Percentiles rank a stretch among this genome's conserved stretches.
phyloP scores from a whole-genome alignment of 2,113 vertebrate species.

The Casuarius casuarius region DNA sequence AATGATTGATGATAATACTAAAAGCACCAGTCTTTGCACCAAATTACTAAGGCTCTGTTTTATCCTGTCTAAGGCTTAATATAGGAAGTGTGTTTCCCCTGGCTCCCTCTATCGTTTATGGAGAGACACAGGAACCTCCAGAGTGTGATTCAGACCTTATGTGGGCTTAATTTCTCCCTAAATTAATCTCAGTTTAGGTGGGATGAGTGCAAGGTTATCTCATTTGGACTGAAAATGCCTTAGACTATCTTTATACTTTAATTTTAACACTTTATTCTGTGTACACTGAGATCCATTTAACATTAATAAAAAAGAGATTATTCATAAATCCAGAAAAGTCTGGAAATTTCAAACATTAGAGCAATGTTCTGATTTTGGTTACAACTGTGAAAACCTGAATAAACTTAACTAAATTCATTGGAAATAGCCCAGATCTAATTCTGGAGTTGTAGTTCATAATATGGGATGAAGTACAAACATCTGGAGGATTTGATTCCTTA shows the following conservation, averaged over 20 bases:
- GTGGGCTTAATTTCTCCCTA: not conserved
- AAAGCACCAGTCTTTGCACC: conserved; percentile 28
- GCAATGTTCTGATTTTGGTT: not conserved
- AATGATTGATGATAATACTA: conserved; percentile 44
- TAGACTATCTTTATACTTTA: not conserved
- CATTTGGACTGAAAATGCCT: not conserved
- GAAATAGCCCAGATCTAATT: conserved; percentile 22
- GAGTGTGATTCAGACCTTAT: not conserved
- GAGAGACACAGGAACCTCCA: not conserved
- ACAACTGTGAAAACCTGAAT: not conserved
- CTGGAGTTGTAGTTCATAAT: conserved; percentile 5
- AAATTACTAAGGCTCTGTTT: conserved; percentile 39
- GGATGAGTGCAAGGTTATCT: not conserved
- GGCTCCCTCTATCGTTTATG: conserved; percentile 16
- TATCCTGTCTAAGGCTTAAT: conserved; percentile 14
- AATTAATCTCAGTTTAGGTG: not conserved
- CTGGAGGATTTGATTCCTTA: not conserved
- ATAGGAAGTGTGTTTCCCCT: conserved; percentile 18
- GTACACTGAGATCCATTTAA: not conserved
- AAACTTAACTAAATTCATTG: not conserved
- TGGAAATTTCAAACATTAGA: not conserved
- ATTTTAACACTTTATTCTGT: not conserved
- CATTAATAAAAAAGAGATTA: not conserved
- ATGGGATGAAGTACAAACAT: not conserved
- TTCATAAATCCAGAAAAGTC: not conserved